Conservation (phyloP, 2,113 vertebrate species). For the Petrocephalus microphthalmus region DNA sequence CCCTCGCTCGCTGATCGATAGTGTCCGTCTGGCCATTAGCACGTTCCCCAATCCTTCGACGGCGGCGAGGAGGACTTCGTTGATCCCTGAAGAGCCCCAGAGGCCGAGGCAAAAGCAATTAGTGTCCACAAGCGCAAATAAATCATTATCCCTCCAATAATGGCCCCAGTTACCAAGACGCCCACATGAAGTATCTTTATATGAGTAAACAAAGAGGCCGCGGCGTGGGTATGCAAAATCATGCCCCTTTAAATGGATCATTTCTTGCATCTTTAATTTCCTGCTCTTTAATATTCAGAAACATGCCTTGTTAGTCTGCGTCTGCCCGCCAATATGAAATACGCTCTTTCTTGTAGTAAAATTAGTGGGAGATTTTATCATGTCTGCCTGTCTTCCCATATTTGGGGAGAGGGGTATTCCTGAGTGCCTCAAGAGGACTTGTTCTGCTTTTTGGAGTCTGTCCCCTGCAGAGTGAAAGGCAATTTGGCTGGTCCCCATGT, state of each 20-base stretch:
- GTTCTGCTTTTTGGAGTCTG: not conserved
- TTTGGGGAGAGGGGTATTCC: not conserved
- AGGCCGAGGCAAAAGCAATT: not conserved
- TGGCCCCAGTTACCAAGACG: not conserved
- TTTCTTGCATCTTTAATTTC: slow-evolving; percentile 1
- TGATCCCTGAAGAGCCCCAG: not conserved
- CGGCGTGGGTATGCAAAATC: not conserved
- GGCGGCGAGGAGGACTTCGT: no score
- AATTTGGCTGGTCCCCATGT: not conserved
- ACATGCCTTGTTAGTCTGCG: not conserved
- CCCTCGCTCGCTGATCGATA: not conserved
- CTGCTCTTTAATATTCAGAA: not conserved
- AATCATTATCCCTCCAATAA: not conserved
- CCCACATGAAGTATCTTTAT: not conserved
- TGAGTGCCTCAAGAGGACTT: not conserved
- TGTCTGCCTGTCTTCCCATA: not conserved
- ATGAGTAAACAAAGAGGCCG: not conserved
- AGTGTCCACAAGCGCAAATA: not conserved
- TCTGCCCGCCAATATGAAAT: not conserved
- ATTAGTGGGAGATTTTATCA: not conserved
- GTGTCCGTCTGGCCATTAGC: not conserved
- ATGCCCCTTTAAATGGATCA: not conserved
- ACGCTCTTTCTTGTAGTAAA: not conserved
- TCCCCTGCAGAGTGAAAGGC: not conserved
- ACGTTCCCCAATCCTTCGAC: not conserved